Conservation (phyloP, 2,888 invertebrate species). For the Nematopogon swammerdamellus region DNA sequence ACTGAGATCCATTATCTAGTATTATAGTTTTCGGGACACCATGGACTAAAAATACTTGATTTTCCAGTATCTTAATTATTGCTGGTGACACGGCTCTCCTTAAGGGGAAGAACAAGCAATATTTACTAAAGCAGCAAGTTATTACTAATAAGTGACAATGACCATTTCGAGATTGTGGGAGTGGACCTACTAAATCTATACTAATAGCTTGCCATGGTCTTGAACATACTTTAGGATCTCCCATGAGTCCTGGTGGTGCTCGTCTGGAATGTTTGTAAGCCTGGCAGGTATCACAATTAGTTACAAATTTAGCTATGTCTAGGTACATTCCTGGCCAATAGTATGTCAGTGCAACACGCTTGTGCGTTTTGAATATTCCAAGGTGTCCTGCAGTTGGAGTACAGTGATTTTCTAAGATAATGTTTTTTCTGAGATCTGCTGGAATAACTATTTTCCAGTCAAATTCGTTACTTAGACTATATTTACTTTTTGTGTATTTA, state of each 20-base stretch:
- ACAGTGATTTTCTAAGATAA: neutral
- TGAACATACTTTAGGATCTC: slow-evolving; percentile 12
- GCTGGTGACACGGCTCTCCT: no score
- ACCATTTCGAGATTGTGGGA: no score
- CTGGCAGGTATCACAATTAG: slow-evolving; percentile 10
- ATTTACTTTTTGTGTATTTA: no score
- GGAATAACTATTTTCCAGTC: no score
- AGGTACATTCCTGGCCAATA: slow-evolving; percentile 13
- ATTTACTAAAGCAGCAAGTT: no score
- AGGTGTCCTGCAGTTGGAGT: slow-evolving; percentile 12
- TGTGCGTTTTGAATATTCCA: slow-evolving; percentile 14
- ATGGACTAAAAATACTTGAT: no score
- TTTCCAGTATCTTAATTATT: no score
- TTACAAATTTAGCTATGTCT: slow-evolving; percentile 10
- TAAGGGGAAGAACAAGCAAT: no score
- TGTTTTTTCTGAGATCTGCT: no score
- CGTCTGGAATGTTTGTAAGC: slow-evolving; percentile 9
- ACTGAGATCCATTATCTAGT: slow-evolving; percentile 6
- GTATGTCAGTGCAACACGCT: slow-evolving; percentile 10
- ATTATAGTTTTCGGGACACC: neutral
- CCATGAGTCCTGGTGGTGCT: slow-evolving; percentile 12
- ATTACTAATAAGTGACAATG: no score
- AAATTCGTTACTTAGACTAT: no score
- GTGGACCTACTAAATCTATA: slow-evolving; percentile 8
- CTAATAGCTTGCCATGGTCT: slow-evolving; percentile 15